A percentile compares a stretch with the other conserved stretches of the same genome.
phyloP scores from a whole-genome alignment of 2,113 vertebrate genomes.

The Lagopus muta region DNA sequence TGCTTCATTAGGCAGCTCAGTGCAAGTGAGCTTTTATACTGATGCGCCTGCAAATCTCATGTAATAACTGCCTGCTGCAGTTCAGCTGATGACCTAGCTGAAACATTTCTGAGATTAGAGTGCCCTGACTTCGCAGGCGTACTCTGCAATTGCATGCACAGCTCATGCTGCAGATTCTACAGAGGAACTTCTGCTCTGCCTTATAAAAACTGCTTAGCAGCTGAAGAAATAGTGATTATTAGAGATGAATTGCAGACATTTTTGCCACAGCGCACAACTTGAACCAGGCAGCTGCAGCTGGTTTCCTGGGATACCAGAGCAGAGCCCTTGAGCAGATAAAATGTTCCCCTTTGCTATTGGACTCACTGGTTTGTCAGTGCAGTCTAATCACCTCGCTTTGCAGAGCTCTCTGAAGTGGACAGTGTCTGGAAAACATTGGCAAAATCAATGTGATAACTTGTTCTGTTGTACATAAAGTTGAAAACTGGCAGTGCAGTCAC shows the following conservation, averaged over 20 bases:
- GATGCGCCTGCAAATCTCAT: neutral
- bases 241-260: slow-evolving; percentile 5
- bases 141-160: neutral
- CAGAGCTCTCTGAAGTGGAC: neutral
- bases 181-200: neutral
- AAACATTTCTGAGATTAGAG: slow-evolving; percentile 23
- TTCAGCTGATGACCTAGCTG: neutral
- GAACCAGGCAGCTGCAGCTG: slow-evolving; percentile 12
- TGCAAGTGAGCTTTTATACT: neutral
- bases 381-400: neutral
- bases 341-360: neutral
- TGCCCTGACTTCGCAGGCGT: neutral
- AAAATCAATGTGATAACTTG: neutral
- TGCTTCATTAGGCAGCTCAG: neutral
- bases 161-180: neutral
- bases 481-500: neutral
- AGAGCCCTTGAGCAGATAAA: neutral
- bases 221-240: neutral
- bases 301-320: slow-evolving; percentile 54
- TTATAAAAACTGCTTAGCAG: neutral
- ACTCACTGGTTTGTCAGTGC: neutral
- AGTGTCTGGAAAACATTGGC: neutral
- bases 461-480: neutral
- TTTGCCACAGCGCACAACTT: neutral
- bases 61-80: neutral